Evolutionary conservation across 2,888 invertebrate species (phyloP).

Genomic region (Portevinia maculata): DNA sequence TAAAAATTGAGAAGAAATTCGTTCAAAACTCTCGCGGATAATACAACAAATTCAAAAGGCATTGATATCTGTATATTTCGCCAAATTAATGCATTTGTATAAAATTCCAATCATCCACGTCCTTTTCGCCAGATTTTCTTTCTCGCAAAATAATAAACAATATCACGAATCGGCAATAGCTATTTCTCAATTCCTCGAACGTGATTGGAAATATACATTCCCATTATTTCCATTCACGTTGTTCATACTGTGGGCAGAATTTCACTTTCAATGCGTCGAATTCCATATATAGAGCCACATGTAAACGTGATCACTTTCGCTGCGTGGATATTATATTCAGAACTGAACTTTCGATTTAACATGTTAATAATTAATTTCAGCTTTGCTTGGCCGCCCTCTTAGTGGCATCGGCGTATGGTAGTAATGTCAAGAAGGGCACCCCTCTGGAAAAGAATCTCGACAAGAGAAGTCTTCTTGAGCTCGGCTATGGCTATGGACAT

Average conservation of each 20-base stretch:
- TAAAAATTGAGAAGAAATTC: too few species aligned
- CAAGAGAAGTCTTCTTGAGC: slow-evolving; percentile 90
- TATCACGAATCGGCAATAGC: neutral
- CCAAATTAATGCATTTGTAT: too few species aligned
- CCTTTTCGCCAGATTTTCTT: too few species aligned
- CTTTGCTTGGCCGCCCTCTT: slow-evolving; percentile 89
- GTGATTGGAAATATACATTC: slow-evolving; percentile 46
- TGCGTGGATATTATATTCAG: slow-evolving; percentile 23
- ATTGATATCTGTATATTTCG: too few species aligned
- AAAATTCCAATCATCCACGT: neutral
- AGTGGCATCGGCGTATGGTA: slow-evolving; percentile 88
- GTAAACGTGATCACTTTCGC: slow-evolving; percentile 71
- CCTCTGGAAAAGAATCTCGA: slow-evolving; percentile 90
- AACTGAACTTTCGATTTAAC: slow-evolving; percentile 60
- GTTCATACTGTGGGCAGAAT: slow-evolving; percentile 46
- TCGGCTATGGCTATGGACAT: slow-evolving; percentile 91
- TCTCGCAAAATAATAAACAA: slow-evolving; percentile 4
- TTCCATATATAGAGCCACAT: slow-evolving; percentile 55
- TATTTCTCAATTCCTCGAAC: slow-evolving; percentile 44
- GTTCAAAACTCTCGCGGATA: too few species aligned
- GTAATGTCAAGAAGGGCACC: slow-evolving; percentile 85
- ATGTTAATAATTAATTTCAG: slow-evolving; percentile 83
- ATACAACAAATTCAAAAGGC: too few species aligned
- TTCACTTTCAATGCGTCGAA: slow-evolving; percentile 63
- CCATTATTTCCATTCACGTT: slow-evolving; percentile 18